phyloP scores from a whole-genome alignment of 1,140 invertebrate genomes.

The Bathynomus jamesi region DNA sequence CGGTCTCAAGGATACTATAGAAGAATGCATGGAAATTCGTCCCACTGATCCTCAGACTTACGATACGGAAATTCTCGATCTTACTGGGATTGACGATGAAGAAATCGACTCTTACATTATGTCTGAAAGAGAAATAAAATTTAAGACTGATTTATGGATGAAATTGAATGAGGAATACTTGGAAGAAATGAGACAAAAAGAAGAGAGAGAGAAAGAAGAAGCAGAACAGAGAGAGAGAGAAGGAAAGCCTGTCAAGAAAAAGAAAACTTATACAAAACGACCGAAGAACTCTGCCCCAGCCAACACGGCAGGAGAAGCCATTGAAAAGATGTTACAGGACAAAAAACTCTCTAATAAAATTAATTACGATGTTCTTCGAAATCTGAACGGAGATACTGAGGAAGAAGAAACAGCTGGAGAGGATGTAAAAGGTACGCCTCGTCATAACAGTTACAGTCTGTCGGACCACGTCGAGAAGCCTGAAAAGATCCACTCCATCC shows the following conservation, averaged over 20 bases:
- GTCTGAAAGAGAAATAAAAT: slow-evolving; percentile 63
- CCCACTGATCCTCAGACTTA: slow-evolving; percentile 38
- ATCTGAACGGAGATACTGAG: slow-evolving; percentile 50
- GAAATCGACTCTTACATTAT: slow-evolving; percentile 84
- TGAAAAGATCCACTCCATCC: slow-evolving; percentile 15
- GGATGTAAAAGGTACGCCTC: slow-evolving; percentile 24
- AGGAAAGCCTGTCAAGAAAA: slow-evolving; percentile 51
- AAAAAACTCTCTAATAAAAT: slow-evolving; percentile 94
- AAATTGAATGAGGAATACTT: slow-evolving; percentile 38
- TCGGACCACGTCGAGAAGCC: slow-evolving; percentile 22
- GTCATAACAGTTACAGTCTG: slow-evolving; percentile 20
- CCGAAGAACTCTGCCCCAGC: slow-evolving; percentile 50
- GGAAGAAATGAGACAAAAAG: slow-evolving; percentile 48
- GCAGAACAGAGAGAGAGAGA: slow-evolving; percentile 43
- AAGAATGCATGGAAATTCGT: slow-evolving; percentile 42
- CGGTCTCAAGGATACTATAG: slow-evolving; percentile 40
- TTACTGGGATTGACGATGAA: slow-evolving; percentile 74
- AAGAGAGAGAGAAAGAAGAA: slow-evolving; percentile 69
- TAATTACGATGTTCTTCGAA: slow-evolving; percentile 92
- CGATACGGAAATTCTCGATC: slow-evolving; percentile 58
- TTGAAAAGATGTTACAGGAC: slow-evolving; percentile 88
- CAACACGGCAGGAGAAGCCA: slow-evolving; percentile 79
- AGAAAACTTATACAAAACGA: slow-evolving; percentile 52
- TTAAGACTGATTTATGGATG: slow-evolving; percentile 72
- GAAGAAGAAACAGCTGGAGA: slow-evolving; percentile 35